Evolutionary conservation across 2,797 vertebrate species (phyloP).

Genomic region (Margarornis squamiger): DNA sequence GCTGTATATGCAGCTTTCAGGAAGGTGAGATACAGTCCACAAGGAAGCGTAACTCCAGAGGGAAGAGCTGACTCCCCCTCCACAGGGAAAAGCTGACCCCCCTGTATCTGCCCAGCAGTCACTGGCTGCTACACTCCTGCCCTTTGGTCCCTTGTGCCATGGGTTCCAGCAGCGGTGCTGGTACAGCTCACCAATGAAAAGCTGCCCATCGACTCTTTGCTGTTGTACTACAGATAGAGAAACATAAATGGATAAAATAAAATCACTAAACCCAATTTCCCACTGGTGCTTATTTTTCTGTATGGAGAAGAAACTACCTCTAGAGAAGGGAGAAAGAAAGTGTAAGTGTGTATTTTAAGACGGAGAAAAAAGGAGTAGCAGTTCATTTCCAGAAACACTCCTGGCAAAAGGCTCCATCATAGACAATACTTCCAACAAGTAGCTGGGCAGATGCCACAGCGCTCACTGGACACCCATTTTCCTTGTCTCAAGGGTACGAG

Average conservation of each 20-base stretch:
- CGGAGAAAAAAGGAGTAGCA: background rate
- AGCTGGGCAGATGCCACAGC: background rate
- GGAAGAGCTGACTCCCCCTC: background rate
- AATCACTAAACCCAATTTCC: background rate
- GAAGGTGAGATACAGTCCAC: background rate
- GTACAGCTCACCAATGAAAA: background rate
- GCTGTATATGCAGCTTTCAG: background rate
- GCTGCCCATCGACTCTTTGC: background rate
- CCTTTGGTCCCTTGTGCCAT: accelerated
- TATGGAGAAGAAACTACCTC: background rate
- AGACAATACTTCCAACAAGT: background rate
- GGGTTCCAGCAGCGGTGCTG: background rate
- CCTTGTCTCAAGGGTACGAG: background rate
- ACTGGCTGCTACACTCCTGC: accelerated
- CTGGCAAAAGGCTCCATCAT: background rate
- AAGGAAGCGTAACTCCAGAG: accelerated
- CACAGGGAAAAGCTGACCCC: background rate
- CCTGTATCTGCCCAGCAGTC: background rate
- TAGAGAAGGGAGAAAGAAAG: background rate
- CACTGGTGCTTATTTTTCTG: background rate
- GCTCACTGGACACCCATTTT: background rate
- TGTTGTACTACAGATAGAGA: background rate
- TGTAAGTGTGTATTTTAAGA: background rate
- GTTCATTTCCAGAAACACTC: background rate
- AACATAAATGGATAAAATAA: background rate